Evolutionary conservation across 1,140 invertebrate species (phyloP), one percentile per base, ranked within the genome.

Genomic region (Drosophila yakuba): DNA sequence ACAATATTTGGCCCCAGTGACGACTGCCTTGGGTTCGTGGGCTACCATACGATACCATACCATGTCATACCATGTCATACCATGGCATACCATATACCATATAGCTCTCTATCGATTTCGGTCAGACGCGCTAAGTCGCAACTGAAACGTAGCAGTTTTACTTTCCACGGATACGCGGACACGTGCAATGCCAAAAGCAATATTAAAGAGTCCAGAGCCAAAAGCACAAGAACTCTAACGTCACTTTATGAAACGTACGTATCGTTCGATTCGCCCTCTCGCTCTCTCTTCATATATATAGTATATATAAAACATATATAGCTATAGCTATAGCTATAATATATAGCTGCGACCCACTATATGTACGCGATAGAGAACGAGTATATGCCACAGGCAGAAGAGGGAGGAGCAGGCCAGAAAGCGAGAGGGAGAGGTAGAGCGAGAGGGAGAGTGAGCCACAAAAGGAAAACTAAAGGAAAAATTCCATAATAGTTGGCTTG

Each of bases 401-500:
- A n/a, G 2, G 3, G 15, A 15, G 28, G 10, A 58, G 4, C 25
- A 12, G 56, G 38, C n/a, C 32, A 50, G 35, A 25, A 41, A n/a
- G 15, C 14, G 15, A 35, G 17, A 51, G 48, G 12, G 41, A 43
- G 20, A 14, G 41, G 17, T n/a, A n/a, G n/a, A n/a, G n/a, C n/a
- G 15, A 32, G 17, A 51, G 48, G 12, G 41, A 43, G 20, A 15
- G 48, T 10, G 35, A 14, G 47, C 47, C 47, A 50, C 47, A 32
- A 54, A 32, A 45, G 48, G 50, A 57, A 63, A 51, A 10, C 28
- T 32, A 50, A 50, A 32, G 59, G 64, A 84, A 84, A 88, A 86
- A 86, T 88, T 88, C 83, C 83, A 83, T 86, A 86, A 86, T 83
- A 86, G 83, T 88, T 86, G 72, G 71, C 83, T 83, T 86, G 84